phyloP scores from a whole-genome alignment of 2,797 vertebrate species.

The Lates japonicus region DNA sequence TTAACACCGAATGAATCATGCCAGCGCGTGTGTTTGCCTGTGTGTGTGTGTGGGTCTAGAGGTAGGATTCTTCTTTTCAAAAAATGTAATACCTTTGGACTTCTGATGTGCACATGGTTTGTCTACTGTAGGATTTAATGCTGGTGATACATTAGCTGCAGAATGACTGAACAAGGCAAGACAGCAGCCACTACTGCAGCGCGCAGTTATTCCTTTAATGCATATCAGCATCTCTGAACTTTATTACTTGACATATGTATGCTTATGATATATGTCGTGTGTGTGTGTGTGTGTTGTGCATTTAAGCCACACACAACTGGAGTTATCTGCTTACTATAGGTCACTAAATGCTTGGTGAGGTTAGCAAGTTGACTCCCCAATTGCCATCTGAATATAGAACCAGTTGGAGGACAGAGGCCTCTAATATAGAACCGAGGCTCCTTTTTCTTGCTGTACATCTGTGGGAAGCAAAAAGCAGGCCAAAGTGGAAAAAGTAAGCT shows the following conservation, averaged over 20 bases:
- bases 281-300: no score
- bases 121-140: conserved; percentile 33
- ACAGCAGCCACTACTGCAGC: conserved; percentile 51
- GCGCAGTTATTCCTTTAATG: conserved; percentile 31
- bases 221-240: conserved; percentile 48
- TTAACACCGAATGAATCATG: conserved; percentile 70
- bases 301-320: conserved; percentile 12
- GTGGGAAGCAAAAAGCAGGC: conserved; percentile 86
- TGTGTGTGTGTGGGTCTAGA: conserved; percentile 18
- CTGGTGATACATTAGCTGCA: conserved; percentile 46
- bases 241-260: conserved; percentile 36
- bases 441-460: conserved; percentile 83
- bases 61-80: conserved; percentile 1
- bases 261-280: conserved; percentile 7
- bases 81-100: background rate
- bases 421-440: conserved; percentile 68
- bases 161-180: conserved; percentile 40
- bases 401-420: conserved; percentile 81
- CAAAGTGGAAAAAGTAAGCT: conserved; percentile 73
- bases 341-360: conserved; percentile 44
- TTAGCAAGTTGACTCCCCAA: conserved; percentile 78
- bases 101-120: conserved; percentile 68
- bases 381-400: conserved; percentile 79
- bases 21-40: conserved; percentile 47
- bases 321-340: conserved; percentile 30